Evolutionary conservation across 2,888 invertebrate species (phyloP).

Genomic region (Stenotaenia linearis): DNA sequence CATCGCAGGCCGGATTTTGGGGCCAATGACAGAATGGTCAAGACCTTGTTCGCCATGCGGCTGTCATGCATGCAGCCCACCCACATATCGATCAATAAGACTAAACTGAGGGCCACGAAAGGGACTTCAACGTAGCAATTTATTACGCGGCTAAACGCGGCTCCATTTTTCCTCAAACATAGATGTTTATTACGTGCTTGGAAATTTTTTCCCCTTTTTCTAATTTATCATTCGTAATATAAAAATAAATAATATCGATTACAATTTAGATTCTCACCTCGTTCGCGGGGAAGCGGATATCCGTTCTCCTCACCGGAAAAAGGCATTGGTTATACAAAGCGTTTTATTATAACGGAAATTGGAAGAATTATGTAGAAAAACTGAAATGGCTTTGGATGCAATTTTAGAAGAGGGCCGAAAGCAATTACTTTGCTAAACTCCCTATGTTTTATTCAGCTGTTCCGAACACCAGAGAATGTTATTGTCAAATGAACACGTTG

Average conservation of each 20-base stretch:
- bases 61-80: not conserved
- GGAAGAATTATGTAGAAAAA: not conserved
- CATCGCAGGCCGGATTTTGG: conserved; percentile 11
- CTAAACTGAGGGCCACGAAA: not conserved
- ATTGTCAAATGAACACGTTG: too few species aligned
- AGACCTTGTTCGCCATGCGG: not conserved
- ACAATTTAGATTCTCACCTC: not conserved
- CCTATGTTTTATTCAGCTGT: too few species aligned
- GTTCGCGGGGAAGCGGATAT: not conserved
- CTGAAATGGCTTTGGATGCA: not conserved
- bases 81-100: conserved; percentile 8
- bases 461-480: not conserved
- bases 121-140: not conserved
- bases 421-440: not conserved
- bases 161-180: not conserved
- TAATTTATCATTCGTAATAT: not conserved
- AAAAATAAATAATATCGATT: not conserved
- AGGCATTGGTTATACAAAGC: not conserved
- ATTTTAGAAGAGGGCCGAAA: not conserved
- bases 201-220: not conserved
- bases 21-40: conserved; percentile 7
- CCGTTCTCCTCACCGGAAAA: not conserved
- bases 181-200: not conserved
- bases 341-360: not conserved
- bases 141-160: not conserved